Conservation (phyloP, 2,113 vertebrate genomes). For the Dascyllus trimaculatus region DNA sequence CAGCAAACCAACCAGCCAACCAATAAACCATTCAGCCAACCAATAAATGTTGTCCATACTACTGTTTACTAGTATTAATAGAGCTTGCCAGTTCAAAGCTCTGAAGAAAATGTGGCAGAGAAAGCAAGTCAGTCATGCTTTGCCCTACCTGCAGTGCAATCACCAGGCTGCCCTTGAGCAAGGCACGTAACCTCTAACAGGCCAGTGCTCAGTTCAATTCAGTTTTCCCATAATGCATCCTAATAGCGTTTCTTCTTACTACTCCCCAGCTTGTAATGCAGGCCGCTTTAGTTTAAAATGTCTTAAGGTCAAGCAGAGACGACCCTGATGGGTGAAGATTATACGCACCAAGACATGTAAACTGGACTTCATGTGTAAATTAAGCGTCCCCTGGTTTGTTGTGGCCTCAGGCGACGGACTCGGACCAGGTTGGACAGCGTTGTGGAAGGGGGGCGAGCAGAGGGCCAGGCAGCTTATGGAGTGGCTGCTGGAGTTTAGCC, state of each 20-base stretch:
- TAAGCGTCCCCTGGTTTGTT: no score
- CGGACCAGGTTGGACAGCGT: no score
- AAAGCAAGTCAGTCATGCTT: constrained; percentile 41
- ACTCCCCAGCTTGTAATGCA: neutral
- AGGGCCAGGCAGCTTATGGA: no score
- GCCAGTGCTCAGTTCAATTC: constrained; percentile 4
- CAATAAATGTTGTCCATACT: constrained; percentile 37
- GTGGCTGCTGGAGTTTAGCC: no score
- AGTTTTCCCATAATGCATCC: constrained; percentile 21
- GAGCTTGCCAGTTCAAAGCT: constrained; percentile 50
- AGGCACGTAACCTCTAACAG: constrained; percentile 55
- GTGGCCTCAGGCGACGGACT: neutral
- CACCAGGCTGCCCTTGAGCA: constrained; percentile 52
- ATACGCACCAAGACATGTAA: constrained; percentile 3
- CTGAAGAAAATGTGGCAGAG: constrained; percentile 35
- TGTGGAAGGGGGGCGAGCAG: no score
- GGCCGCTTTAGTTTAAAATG: neutral
- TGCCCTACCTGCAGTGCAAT: constrained; percentile 31
- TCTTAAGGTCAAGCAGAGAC: neutral
- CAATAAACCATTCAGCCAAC: no score
- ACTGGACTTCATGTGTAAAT: constrained; percentile 21
- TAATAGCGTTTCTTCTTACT: neutral
- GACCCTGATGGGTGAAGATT: neutral
- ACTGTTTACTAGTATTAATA: constrained; percentile 37
- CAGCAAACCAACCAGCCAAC: no score